Conservation (phyloP, 2,888 invertebrate genomes). For the Spicauda simplicius region DNA sequence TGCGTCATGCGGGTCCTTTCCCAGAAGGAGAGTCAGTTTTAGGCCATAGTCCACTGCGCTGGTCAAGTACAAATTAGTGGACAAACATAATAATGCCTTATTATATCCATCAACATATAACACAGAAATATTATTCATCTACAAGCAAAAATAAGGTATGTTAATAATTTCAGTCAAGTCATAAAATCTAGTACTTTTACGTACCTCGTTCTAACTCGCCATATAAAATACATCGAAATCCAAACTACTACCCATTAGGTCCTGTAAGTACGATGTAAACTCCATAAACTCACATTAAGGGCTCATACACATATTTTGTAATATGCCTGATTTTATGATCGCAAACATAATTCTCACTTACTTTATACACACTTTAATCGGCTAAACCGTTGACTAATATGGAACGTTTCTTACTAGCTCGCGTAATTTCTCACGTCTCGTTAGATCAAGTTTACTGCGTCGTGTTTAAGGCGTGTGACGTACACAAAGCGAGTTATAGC, state of each 20-base stretch:
- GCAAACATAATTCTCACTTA: slow-evolving; percentile 20
- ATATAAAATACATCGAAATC: not conserved
- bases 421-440: slow-evolving; percentile 36
- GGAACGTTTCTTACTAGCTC: slow-evolving; percentile 22
- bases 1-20: too few species aligned
- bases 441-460: slow-evolving; percentile 29
- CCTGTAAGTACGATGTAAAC: slow-evolving; percentile 16
- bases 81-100: too few species aligned
- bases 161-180: too few species aligned
- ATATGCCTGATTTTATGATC: slow-evolving; percentile 27
- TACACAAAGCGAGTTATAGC: slow-evolving; percentile 41
- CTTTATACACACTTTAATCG: slow-evolving; percentile 23
- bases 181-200: too few species aligned
- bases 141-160: too few species aligned
- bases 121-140: too few species aligned
- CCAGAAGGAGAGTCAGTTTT: too few species aligned
- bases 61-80: too few species aligned
- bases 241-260: slow-evolving; percentile 6
- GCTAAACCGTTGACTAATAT: slow-evolving; percentile 29
- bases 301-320: slow-evolving; percentile 31
- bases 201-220: too few species aligned
- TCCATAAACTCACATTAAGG: slow-evolving; percentile 32
- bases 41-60: too few species aligned
- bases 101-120: too few species aligned
- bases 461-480: slow-evolving; percentile 39